Conservation (phyloP, 2,888 invertebrate species). For the Dasypogon diadema region DNA sequence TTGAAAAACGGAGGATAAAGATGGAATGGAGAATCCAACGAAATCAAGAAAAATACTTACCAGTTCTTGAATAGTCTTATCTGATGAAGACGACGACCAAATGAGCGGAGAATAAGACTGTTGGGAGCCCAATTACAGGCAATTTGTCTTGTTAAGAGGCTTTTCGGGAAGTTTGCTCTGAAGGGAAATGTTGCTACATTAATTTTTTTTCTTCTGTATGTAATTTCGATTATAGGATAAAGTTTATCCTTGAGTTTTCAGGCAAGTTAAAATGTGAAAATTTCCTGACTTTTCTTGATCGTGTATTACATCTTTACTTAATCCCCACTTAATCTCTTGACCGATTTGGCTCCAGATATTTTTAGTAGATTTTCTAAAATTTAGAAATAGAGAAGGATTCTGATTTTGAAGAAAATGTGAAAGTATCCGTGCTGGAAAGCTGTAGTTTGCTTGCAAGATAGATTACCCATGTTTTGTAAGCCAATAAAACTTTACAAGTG, state of each 20-base stretch:
- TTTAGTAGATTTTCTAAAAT: not conserved
- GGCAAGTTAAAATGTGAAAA: not conserved
- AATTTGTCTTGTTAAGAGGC: conserved; percentile 49
- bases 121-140: conserved; percentile 50
- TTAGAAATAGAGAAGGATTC: no score
- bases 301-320: conserved; percentile 14
- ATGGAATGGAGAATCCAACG: conserved; percentile 6
- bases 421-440: no score
- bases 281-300: not conserved
- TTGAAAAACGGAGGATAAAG: conserved; percentile 42
- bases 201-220: conserved; percentile 13
- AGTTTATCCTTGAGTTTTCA: not conserved
- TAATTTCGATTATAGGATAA: conserved; percentile 20
- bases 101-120: conserved; percentile 48
- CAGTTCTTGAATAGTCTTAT: conserved; percentile 42
- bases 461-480: no score
- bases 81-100: conserved; percentile 47
- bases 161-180: conserved; percentile 4
- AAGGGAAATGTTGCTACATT: conserved; percentile 23
- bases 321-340: conserved; percentile 28
- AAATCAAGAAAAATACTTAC: conserved; percentile 43
- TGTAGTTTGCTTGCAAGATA: no score
- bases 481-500: no score
- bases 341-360: conserved; percentile 26
- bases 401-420: no score